Conservation (phyloP, 2,888 invertebrate species). For the Nysson spinosus region DNA sequence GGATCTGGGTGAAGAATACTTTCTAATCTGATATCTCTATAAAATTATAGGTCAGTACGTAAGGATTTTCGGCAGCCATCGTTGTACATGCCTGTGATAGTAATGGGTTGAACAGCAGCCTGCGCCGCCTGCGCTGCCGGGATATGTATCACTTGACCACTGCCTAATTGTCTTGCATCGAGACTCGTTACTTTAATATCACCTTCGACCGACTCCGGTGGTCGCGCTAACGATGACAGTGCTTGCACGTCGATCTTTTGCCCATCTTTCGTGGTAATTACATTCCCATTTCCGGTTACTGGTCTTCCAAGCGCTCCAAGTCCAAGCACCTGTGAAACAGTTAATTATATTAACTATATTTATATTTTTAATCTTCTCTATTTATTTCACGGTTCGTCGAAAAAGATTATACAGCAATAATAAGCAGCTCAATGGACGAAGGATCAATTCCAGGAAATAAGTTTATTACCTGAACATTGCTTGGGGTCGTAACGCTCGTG, state of each 20-base stretch:
- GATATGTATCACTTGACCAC: conserved; percentile 75
- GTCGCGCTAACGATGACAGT: conserved; percentile 68
- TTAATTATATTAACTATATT: too few species aligned
- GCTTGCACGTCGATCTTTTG: conserved; percentile 75
- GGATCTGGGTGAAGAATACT: too few species aligned
- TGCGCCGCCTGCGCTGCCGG: conserved; percentile 67
- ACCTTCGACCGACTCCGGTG: conserved; percentile 65
- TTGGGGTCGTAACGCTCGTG: conserved; percentile 72
- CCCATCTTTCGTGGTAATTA: conserved; percentile 75
- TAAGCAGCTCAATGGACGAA: too few species aligned
- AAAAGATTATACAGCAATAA: too few species aligned
- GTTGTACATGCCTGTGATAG: conserved; percentile 79
- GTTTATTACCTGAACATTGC: conserved; percentile 72
- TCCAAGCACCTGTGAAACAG: conserved; percentile 69
- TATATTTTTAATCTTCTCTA: too few species aligned
- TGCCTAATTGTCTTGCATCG: conserved; percentile 72
- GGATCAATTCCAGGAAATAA: too few species aligned
- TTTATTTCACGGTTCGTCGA: too few species aligned
- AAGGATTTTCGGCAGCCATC: background rate
- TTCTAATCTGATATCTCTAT: too few species aligned
- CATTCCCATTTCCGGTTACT: conserved; percentile 60
- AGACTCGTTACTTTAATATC: conserved; percentile 75
- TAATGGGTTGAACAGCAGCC: conserved; percentile 81
- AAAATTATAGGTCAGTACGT: too few species aligned
- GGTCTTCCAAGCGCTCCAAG: conserved; percentile 70